A percentile compares a stretch with the other conserved stretches of the same genome.
phyloP scores from a whole-genome alignment of 2,888 invertebrate genomes.

The Aphelenchoides bicaudatus region DNA sequence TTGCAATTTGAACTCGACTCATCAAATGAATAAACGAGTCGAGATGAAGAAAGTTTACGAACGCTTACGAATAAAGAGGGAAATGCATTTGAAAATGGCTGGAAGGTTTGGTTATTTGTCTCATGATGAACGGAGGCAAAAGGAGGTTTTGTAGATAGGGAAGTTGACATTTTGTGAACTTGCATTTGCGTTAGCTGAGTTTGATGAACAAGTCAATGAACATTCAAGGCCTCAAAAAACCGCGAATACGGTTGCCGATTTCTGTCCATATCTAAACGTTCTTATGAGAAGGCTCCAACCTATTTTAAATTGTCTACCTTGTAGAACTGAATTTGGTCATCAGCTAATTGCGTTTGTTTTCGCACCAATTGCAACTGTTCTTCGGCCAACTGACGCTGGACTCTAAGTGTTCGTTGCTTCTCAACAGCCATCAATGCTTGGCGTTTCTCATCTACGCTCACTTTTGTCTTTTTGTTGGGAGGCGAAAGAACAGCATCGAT shows the following conservation, averaged over 20 bases:
- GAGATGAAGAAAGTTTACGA: too few relatives aligned
- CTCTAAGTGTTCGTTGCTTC: conserved; percentile 14
- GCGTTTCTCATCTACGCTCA: not conserved
- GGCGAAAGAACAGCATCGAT: conserved; percentile 6
- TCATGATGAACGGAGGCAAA: too few relatives aligned
- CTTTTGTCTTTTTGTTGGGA: conserved; percentile 3
- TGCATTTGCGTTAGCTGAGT: too few relatives aligned
- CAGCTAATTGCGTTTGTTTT: conserved; percentile 9
- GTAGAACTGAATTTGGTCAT: conserved; percentile 12
- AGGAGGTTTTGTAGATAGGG: too few relatives aligned
- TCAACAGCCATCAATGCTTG: conserved; percentile 6
- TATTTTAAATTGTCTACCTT: not conserved
- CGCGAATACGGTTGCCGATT: conserved; percentile 16
- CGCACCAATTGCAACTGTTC: conserved; percentile 13
- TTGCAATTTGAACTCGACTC: too few relatives aligned
- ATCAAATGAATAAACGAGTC: too few relatives aligned
- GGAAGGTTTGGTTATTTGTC: too few relatives aligned
- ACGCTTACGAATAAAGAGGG: too few relatives aligned
- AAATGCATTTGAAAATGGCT: too few relatives aligned
- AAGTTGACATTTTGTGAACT: too few relatives aligned
- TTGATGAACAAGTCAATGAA: too few relatives aligned
- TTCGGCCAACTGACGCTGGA: conserved; percentile 15
- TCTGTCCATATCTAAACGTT: conserved; percentile 19
- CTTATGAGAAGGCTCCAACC: not conserved
- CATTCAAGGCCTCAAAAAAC: conserved; percentile 12